A percentile compares a stretch with the other conserved stretches of the same genome.
Conservation (phyloP, 2,888 invertebrate species). For the Heliconius ethilla region DNA sequence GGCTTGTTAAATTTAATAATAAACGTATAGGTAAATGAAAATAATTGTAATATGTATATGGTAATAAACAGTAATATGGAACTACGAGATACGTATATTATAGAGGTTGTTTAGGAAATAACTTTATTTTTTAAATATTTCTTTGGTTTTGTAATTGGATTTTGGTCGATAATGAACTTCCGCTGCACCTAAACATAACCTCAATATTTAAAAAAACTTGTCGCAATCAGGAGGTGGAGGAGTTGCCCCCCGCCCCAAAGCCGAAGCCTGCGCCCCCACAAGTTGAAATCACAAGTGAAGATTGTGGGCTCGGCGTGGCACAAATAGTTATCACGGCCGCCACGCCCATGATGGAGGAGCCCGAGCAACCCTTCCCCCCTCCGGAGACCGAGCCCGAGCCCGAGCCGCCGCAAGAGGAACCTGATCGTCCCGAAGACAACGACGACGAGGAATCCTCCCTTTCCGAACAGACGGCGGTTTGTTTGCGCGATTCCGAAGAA, state of each 20-base stretch:
- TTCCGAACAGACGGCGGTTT: conserved; percentile 77
- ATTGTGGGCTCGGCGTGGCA: conserved; percentile 89
- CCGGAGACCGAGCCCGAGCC: conserved; percentile 61
- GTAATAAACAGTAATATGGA: not conserved
- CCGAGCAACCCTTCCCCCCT: conserved; percentile 90
- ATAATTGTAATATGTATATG: too few species aligned
- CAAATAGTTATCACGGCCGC: conserved; percentile 97
- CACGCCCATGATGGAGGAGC: conserved; percentile 94
- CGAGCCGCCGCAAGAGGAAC: conserved; percentile 49
- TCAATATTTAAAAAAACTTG: not conserved
- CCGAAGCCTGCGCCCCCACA: conserved; percentile 60
- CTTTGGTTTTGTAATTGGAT: not conserved
- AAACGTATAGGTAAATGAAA: conserved; percentile 12
- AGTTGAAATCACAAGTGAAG: conserved; percentile 73
- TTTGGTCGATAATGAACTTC: not conserved
- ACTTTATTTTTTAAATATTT: not conserved
- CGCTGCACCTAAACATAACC: not conserved
- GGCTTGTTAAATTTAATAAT: conserved; percentile 21
- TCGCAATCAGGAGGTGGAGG: conserved; percentile 49
- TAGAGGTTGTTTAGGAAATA: not conserved
- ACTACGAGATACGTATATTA: not conserved
- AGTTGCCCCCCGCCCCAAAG: conserved; percentile 51
- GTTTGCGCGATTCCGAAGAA: conserved; percentile 75
- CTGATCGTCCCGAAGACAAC: conserved; percentile 55
- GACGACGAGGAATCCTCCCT: conserved; percentile 77